Percentiles rank a stretch among this genome's conserved stretches.
Conservation (phyloP, 2,113 vertebrate genomes). For the Synodontis membranacea region DNA sequence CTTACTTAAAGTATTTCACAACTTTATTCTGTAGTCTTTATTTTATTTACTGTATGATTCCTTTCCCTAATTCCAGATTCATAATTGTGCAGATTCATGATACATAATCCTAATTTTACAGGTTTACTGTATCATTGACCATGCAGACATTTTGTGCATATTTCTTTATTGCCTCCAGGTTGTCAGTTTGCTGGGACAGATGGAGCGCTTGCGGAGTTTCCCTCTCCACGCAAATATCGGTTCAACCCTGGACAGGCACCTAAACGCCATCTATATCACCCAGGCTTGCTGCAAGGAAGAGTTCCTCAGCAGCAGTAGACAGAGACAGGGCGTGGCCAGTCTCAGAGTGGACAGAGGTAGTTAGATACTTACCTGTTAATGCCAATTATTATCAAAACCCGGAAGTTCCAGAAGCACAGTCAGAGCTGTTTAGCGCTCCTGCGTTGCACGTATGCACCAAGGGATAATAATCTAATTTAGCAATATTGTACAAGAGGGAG, state of each 20-base stretch:
- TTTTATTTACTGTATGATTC: too few relatives aligned
- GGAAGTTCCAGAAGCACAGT: neutral
- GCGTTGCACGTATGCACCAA: neutral
- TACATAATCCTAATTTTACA: neutral
- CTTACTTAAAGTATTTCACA: too few relatives aligned
- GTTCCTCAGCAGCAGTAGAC: conserved; percentile 56
- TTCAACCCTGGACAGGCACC: conserved; percentile 65
- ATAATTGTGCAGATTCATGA: neutral
- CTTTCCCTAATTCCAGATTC: neutral
- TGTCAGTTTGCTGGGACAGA: conserved; percentile 65
- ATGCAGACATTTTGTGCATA: neutral
- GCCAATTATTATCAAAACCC: neutral
- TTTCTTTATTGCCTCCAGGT: conserved; percentile 62
- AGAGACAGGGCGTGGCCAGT: conserved; percentile 57
- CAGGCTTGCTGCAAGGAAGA: conserved; percentile 67
- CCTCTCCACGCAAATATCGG: conserved; percentile 65
- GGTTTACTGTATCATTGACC: neutral
- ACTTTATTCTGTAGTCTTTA: neutral
- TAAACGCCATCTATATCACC: conserved; percentile 61
- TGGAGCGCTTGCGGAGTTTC: conserved; percentile 64
- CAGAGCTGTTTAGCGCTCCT: neutral
- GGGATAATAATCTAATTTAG: neutral
- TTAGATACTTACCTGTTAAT: neutral
- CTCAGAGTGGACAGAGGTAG: conserved; percentile 68
- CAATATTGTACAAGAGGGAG: too few relatives aligned